Base-by-base conservation (phyloP, 2,888 invertebrate genomes). In the Cordilura impudica region DNA sequence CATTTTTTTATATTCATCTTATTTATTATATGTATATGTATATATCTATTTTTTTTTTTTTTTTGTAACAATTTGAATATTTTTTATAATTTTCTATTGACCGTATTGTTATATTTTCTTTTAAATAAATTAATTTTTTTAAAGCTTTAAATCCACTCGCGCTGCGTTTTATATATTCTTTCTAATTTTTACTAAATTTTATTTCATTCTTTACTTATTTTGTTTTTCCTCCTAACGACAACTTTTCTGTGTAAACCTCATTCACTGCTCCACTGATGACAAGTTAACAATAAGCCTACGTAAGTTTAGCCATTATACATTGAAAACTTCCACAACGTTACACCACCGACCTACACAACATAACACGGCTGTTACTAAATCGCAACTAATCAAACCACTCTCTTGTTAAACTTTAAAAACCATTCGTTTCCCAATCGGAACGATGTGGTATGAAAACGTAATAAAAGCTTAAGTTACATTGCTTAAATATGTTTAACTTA, bases 291-390 rank as follows among this genome's bases (percentile, higher is more conserved):
- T 66, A 54, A 73, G 56, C 67, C 78, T 61, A 69, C 70, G 70
- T 75, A 75, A 54, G 75, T 75, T 74, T 61, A 47, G 16, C 51
- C 21, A 58, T 58, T 65, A 14, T n/a, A 49, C 23, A 60, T 26
- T 49, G 29, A 23, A 4, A 51, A 3, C 14, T 14, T n/a, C 19
- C 7, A 19, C 21, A 47, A 49, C 49, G n/a, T 49, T 47, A 12
- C 19, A 47, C 19, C 12, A 8, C 45, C 29, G 16, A 47, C 29
- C 56, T 31, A 60, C 60, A 65, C 67, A 67, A 79, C 79, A 67
- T 19, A 79, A 63, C 79, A 43, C 67, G 67, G 18, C 79, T 53
- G 74, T 72, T 61, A 75, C 75, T 79, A 63, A 72, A 79, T 56
- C 63, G 43, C 79, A 79, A 75, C 75, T 79, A 75, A 79, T 58